Evolutionary conservation across 1,140 invertebrate genomes (phyloP).

Genomic region (Eupristina koningsbergeri): DNA sequence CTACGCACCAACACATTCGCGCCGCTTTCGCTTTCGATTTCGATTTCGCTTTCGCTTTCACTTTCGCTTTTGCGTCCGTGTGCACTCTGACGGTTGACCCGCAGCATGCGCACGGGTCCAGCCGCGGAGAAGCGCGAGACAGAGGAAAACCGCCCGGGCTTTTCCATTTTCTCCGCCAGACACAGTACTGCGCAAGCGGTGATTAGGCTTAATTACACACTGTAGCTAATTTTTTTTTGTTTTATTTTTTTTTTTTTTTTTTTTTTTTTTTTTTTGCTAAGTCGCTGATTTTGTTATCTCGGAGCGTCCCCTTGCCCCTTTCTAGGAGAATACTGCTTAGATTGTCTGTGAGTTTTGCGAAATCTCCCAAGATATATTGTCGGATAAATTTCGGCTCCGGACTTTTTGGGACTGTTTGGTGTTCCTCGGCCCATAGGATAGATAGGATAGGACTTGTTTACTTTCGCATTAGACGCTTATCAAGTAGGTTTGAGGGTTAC

Average conservation of each 20-base stretch:
- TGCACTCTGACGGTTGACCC: neutral
- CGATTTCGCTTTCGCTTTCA: neutral
- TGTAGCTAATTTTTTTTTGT: conserved; percentile 50
- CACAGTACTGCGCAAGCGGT: conserved; percentile 29
- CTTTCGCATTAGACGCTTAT: too few species aligned
- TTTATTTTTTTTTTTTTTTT: neutral
- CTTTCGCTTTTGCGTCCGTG: conserved; percentile 26
- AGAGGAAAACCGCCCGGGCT: conserved; percentile 1
- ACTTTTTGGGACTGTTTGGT: too few species aligned
- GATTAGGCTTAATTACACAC: conserved; percentile 44
- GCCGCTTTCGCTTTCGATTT: conserved; percentile 29
- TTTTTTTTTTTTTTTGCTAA: neutral
- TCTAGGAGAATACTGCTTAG: neutral
- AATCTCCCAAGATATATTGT: neutral
- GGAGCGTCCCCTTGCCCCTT: neutral
- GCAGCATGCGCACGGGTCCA: neutral
- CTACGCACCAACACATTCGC: neutral
- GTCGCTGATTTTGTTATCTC: neutral
- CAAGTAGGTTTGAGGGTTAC: too few species aligned
- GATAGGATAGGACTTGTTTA: too few species aligned
- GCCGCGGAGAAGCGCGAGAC: conserved; percentile 17
- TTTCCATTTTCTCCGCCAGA: conserved; percentile 27
- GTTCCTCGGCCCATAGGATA: too few species aligned
- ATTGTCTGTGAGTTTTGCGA: neutral
- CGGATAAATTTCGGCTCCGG: neutral